Base-by-base conservation (phyloP, 2,888 invertebrate species). In the Gryllus longicercus region DNA sequence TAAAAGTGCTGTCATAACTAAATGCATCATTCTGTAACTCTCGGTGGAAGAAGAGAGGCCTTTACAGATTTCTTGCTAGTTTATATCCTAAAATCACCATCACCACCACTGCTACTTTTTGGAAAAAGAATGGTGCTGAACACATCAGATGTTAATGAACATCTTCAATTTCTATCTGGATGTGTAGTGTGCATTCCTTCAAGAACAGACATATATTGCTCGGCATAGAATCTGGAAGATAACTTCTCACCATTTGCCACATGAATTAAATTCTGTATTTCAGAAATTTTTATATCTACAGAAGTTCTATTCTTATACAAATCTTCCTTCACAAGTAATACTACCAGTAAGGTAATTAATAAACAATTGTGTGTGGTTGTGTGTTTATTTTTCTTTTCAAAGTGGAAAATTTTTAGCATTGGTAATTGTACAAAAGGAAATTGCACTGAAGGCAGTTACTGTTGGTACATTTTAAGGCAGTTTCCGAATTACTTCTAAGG, bases 271-370 rank as follows among this genome's bases (percentile, higher is more conserved):
- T 63, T 63, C 63, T 63, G 63, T 63, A 63, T n/a, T 63, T 63
- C n/a, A n/a, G 63, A 63, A 63, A 63, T 63, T 63, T 63, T 63
- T 63, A 63, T n/a, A 63, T 63, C 63, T 63, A 63, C 63, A 63
- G 63, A 63, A 63, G n/a, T 63, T 63, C 63, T 63, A 63, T 63
- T 63, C 63, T 63, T 63, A 63, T 63, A 63, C 63, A 63, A 63
- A 18, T 63, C 63, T 63, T 63, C 14, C 63, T 63, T 63, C 63
- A 63, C n/a, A n/a, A 63, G 63, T 18, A 63, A 38, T 38, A 63
- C 16, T 63, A 63, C 63, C 63, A 63, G 38, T 63, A n/a, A 63
- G n/a, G 63, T 14, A 63, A n/a, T 14, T 63, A 63, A 18, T 63
- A 63, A 63, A 63, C 63, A 18, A 63, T 18, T n/a, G 63, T 63